Evolutionary conservation across 2,797 vertebrate species (phyloP).

Genomic region (Pterois miles): DNA sequence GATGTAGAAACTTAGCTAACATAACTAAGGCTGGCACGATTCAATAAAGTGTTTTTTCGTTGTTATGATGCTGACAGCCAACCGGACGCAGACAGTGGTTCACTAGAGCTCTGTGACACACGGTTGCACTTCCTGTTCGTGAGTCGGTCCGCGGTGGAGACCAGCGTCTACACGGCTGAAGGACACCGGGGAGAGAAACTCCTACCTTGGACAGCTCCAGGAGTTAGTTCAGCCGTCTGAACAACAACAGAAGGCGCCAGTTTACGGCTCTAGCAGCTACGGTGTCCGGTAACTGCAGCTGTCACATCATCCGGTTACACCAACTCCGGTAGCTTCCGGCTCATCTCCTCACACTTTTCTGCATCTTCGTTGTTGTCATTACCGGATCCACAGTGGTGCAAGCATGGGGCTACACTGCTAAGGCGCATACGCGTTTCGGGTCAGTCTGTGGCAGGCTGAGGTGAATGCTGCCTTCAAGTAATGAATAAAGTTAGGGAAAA

Average conservation of each 20-base stretch:
- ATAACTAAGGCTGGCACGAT: neutral
- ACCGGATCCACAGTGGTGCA: neutral
- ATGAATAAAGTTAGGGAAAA: neutral
- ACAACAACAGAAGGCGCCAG: neutral
- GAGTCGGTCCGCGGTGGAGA: neutral
- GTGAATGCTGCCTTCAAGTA: conserved; percentile 11
- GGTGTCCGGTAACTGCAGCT: neutral
- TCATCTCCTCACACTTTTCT: conserved; percentile 12
- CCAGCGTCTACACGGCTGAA: neutral
- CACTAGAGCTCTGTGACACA: neutral
- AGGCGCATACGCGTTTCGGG: conserved; percentile 54
- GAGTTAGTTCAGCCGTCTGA: neutral
- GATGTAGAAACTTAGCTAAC: too few relatives aligned
- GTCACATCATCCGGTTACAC: neutral
- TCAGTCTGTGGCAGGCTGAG: neutral
- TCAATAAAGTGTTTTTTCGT: neutral
- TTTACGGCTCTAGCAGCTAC: too few relatives aligned
- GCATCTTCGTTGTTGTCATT: conserved; percentile 28
- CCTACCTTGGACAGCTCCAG: conserved; percentile 73
- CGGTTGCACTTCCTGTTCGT: neutral
- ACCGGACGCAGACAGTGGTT: neutral
- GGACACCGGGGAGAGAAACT: neutral
- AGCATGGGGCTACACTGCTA: neutral
- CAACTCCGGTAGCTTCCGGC: too few relatives aligned
- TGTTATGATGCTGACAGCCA: too few relatives aligned